Evolutionary conservation across 2,797 vertebrate genomes (phyloP), one percentile per base, ranked within the genome.

Genomic region (Discoglossus pictus): DNA sequence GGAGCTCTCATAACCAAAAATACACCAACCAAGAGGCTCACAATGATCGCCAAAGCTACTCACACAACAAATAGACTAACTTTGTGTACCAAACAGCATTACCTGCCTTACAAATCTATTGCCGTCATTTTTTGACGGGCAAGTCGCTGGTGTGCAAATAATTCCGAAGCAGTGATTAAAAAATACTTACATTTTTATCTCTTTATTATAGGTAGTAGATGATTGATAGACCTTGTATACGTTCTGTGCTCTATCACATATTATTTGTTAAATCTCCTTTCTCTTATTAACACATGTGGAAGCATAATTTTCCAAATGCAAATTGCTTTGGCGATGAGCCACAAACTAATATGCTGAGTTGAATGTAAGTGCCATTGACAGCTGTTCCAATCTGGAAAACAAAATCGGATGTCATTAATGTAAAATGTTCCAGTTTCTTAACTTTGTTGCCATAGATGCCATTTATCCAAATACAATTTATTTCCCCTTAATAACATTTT

Each of bases 291-390:
- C 83, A 83, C 80, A 81, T 85, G 84, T 84, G 80, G 83, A 80
- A 82, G 80, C 81, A 66, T 82, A 83, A 74, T 83, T 81, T 82
- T 79, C 73, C 73, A 81, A 85, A 87, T 84, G 76, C 77, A 78
- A 84, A 84, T 85, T 77, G 82, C 79, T 88, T 89, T 88, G 86
- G 85, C 85, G 82, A 84, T 82, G 84, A 85, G 79, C 85, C 83
- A 82, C 70, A 75, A 74, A 79, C 83, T 85, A 82, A 87, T 89
- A 85, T 86, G 78, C 84, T 78, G 80, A 79, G 71, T 79, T 82
- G 75, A 85, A 76, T 82, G 62, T 87, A 88, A 90, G 78, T 46
- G 34, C 78, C 61, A 73, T 83, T 88, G 88, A 86, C 84, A 84
- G 85, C 82, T 88, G 79, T 74, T 86, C 66, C 24, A 48, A 72